phyloP scores from a whole-genome alignment of 2,888 invertebrate species.

The Hypsopygia costalis region DNA sequence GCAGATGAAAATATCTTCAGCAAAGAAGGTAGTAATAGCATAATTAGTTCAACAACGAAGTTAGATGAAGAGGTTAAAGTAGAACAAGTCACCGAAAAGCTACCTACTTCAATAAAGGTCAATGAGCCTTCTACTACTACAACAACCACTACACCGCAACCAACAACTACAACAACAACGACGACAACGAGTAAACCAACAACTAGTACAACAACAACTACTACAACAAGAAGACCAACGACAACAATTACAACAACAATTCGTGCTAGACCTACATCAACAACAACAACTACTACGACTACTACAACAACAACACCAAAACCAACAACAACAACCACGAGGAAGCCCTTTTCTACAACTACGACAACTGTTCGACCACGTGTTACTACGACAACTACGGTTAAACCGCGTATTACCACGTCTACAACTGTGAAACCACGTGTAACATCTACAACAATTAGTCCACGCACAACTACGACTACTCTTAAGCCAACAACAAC shows the following conservation, averaged over 20 bases:
- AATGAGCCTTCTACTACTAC: slow-evolving; percentile 15
- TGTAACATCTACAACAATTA: slow-evolving; percentile 12
- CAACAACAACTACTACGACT: slow-evolving; percentile 22
- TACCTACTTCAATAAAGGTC: slow-evolving; percentile 11
- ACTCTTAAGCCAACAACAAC: slow-evolving; percentile 15
- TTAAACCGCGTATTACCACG: slow-evolving; percentile 14
- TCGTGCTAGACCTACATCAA: slow-evolving; percentile 15
- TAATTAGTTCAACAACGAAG: slow-evolving; percentile 34
- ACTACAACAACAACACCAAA: slow-evolving; percentile 25
- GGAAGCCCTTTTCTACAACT: slow-evolving; percentile 19
- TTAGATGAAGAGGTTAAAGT: slow-evolving; percentile 23
- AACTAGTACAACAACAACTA: slow-evolving; percentile 22
- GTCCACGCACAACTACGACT: not conserved
- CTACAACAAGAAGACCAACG: slow-evolving; percentile 16
- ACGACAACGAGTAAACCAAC: slow-evolving; percentile 20
- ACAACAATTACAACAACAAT: slow-evolving; percentile 15
- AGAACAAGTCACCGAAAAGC: slow-evolving; percentile 25
- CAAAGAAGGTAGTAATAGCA: slow-evolving; percentile 48
- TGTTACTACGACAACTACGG: slow-evolving; percentile 17
- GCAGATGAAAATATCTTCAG: slow-evolving; percentile 41
- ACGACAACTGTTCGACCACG: slow-evolving; percentile 15
- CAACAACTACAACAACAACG: slow-evolving; percentile 20
- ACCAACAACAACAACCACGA: slow-evolving; percentile 21
- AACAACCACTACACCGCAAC: slow-evolving; percentile 16
- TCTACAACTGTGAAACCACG: slow-evolving; percentile 11